Base-by-base conservation (phyloP, 2,888 invertebrate genomes). In the Pollenia griseotomentosa region DNA sequence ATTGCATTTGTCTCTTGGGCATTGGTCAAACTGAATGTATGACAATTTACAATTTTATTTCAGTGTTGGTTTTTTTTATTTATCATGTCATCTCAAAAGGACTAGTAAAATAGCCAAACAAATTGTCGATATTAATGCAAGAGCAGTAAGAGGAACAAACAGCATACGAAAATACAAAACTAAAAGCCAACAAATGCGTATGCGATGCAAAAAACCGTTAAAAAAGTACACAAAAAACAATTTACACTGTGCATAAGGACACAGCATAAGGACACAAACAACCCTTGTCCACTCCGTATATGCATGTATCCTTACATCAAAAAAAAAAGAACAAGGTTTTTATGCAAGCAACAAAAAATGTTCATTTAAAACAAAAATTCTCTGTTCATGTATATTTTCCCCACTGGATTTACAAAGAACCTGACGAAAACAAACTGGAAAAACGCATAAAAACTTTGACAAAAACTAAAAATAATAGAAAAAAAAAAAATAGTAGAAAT, bases 361-460 rank as follows among this genome's bases (percentile, higher is more conserved):
- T 74, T 57, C 46, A 65, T 74, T 74, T 48, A 70, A 68, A 78
- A 57, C 44, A 40, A 57, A 61, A 57, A 65, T 55, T 33, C 63
- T 11, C 70, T 75, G 23, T 68, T 12, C 40, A 55, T 73, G 57
- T 81, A 33, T 33, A 33, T 78, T 80, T 79, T 73, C 23, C 70
- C 71, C 63, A 66, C 40, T 61, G 83, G 71, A 68, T 65, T 77
- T 71, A 14, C 70, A 51, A 71, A 51, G 70, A 78, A 66, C 59
- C 71, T 88, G 80, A 85, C 71, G 83, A 80, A 79, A 85, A 85
- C 57, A 78, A 81, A 73, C 80, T 59, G 75, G 16, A 66, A 80
- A 66, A 87, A 87, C 81, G 87, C 87, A 86, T 83, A 88, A 81
- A 81, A 85, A 87, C 88, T 87, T 88, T 87, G 83, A 83, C 83